Conservation (phyloP, 2,888 invertebrate species). For the Lasioglossum vierecki region DNA sequence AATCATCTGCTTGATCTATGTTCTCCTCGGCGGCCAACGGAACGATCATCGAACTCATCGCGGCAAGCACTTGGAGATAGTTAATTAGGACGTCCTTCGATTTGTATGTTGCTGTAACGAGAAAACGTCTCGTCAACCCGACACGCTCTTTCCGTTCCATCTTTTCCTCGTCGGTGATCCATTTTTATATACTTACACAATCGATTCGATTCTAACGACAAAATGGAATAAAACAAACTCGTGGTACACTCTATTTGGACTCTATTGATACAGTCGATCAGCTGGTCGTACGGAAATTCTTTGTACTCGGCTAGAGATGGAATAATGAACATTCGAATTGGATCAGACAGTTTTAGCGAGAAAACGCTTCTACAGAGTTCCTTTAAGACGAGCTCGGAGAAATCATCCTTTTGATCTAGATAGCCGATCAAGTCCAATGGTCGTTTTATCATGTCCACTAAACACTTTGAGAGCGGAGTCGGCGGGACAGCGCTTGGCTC, state of each 20-base stretch:
- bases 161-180: background rate
- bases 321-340: constrained; percentile 89
- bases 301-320: constrained; percentile 87
- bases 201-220: constrained; percentile 88
- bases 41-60: constrained; percentile 82
- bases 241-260: constrained; percentile 85
- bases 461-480: constrained; percentile 89
- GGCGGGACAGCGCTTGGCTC: constrained; percentile 89
- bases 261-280: constrained; percentile 84
- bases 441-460: constrained; percentile 90
- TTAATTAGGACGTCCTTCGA: constrained; percentile 81
- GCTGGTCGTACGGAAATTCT: constrained; percentile 85
- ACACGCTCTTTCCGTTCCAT: background rate
- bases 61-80: constrained; percentile 87
- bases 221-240: constrained; percentile 89
- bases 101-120: constrained; percentile 67
- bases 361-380: constrained; percentile 89
- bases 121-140: background rate
- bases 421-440: constrained; percentile 88
- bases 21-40: constrained; percentile 83
- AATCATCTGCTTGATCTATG: constrained; percentile 84
- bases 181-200: constrained; percentile 86
- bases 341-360: constrained; percentile 87
- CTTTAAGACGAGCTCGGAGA: constrained; percentile 85
- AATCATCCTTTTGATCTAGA: constrained; percentile 82